Evolutionary conservation across 2,113 vertebrate genomes (phyloP).

Genomic region (Sceloporus undulatus): DNA sequence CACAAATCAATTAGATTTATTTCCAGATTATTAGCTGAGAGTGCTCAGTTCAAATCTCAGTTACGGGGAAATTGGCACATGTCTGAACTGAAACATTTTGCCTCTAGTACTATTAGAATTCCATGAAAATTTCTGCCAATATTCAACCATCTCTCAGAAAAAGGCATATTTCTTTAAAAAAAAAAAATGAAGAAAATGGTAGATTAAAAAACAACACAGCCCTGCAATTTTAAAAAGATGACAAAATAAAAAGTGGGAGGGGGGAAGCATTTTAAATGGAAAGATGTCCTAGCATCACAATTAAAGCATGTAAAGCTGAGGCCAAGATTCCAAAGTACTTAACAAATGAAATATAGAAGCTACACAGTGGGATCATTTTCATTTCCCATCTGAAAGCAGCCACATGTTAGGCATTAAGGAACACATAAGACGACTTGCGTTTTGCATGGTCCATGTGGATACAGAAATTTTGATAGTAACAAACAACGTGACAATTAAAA

Average conservation of each 20-base stretch:
- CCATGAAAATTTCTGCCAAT: background rate
- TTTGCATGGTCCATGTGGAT: background rate
- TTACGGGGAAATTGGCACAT: background rate
- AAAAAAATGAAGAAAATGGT: background rate
- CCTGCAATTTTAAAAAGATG: no score
- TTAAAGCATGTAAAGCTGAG: slow-evolving; percentile 19
- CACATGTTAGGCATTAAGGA: slow-evolving; percentile 64
- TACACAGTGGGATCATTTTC: slow-evolving; percentile 41
- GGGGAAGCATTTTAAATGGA: slow-evolving; percentile 2
- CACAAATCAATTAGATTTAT: background rate
- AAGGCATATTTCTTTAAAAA: background rate
- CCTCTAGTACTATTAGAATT: background rate
- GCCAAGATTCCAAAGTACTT: slow-evolving; percentile 46
- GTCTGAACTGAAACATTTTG: background rate
- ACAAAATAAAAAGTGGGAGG: no score
- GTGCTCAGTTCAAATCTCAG: background rate
- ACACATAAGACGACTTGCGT: slow-evolving; percentile 9
- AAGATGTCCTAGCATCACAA: slow-evolving; percentile 42
- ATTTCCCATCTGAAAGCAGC: slow-evolving; percentile 49
- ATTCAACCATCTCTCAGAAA: background rate
- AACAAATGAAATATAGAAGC: slow-evolving; percentile 52
- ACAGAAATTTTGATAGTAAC: background rate
- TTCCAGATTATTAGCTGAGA: background rate
- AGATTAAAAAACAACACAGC: no score
- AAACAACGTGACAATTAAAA: background rate